A percentile compares a stretch with the other conserved stretches of the same genome.
Evolutionary conservation across 2,888 invertebrate genomes (phyloP).

Genomic region (Villa cingulata): DNA sequence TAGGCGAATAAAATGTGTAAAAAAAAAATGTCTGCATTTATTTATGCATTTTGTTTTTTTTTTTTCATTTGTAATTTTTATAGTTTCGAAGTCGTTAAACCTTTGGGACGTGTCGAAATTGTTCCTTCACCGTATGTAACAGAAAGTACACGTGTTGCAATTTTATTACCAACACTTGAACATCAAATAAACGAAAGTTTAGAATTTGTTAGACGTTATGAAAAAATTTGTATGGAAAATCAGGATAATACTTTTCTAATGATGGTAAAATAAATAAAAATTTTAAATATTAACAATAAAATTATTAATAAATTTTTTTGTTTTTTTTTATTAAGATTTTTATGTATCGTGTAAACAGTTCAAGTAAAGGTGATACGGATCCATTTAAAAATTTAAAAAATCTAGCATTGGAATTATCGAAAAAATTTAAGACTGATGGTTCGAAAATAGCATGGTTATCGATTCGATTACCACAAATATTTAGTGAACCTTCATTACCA

Average conservation of each 20-base stretch:
- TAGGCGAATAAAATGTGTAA: no score
- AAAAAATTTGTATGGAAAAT: constrained; percentile 55
- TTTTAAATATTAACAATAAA: constrained; percentile 6
- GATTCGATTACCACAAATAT: constrained; percentile 41
- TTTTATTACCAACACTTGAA: constrained; percentile 58
- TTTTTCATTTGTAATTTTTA: not conserved
- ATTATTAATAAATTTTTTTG: not conserved
- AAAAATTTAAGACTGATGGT: constrained; percentile 52
- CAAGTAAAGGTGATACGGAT: constrained; percentile 50
- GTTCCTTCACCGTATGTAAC: constrained; percentile 91
- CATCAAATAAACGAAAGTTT: constrained; percentile 42
- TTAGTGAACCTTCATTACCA: constrained; percentile 18
- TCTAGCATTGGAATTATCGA: constrained; percentile 45
- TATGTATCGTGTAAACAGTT: constrained; percentile 47
- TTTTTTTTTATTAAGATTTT: constrained; percentile 39
- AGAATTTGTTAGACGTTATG: constrained; percentile 59
- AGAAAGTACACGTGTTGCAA: constrained; percentile 69
- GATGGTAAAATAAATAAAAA: constrained; percentile 37
- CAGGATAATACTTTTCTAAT: constrained; percentile 67
- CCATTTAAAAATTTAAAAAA: constrained; percentile 49
- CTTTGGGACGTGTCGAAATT: constrained; percentile 76
- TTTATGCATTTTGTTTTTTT: not conserved
- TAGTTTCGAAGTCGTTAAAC: constrained; percentile 68
- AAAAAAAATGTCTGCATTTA: not conserved
- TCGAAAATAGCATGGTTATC: constrained; percentile 57